A percentile compares a stretch with the other conserved stretches of the same genome.
Conservation (phyloP, 2,797 vertebrate species). For the Gallinago stenura region DNA sequence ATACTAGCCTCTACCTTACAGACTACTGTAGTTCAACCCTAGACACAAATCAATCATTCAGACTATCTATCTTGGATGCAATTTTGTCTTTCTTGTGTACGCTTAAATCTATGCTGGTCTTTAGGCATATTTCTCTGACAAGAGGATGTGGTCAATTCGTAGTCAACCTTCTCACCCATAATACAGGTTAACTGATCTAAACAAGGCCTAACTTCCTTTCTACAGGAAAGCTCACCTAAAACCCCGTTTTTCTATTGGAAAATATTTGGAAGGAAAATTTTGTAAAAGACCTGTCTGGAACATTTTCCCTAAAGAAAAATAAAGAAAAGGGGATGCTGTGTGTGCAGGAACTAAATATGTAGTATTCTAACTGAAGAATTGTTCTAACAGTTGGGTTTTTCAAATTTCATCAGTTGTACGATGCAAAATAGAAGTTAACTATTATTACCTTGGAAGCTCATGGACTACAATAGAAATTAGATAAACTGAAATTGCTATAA, state of each 20-base stretch:
- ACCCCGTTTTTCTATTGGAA: neutral
- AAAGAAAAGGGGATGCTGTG: fast-evolving
- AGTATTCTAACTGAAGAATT: neutral
- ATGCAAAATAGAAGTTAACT: neutral
- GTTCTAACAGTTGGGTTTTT: neutral
- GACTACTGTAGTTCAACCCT: neutral
- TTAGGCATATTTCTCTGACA: neutral
- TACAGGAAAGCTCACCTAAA: neutral
- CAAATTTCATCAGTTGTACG: neutral
- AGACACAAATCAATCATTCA: neutral
- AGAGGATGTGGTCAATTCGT: neutral
- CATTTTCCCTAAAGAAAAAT: neutral
- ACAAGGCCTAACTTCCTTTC: neutral
- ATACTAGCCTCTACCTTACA: neutral
- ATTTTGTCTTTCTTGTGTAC: neutral
- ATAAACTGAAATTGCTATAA: neutral
- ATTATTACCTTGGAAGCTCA: neutral
- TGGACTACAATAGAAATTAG: neutral
- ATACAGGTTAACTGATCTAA: neutral
- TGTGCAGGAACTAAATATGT: neutral
- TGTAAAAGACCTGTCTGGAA: fast-evolving
- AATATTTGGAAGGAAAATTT: neutral
- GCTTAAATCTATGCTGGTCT: neutral
- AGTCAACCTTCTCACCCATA: neutral
- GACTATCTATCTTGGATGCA: neutral